Evolutionary conservation across 2,797 vertebrate genomes (phyloP), one percentile per base, ranked within the genome.

Genomic region (Pelobates cultripes): DNA sequence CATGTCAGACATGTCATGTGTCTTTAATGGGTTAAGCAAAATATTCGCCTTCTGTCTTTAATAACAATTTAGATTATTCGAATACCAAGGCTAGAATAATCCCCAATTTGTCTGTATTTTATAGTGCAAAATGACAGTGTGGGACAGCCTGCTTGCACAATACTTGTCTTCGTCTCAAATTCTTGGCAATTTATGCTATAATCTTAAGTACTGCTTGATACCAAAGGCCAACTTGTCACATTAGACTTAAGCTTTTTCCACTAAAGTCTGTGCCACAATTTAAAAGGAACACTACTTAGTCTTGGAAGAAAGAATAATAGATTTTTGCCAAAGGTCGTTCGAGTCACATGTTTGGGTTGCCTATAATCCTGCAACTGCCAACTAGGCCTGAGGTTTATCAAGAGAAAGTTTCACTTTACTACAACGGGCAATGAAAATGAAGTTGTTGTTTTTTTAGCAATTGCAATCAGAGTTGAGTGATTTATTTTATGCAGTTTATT

Each of bases 221-320:
- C 5, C 43, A 75, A 78, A 84, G 71, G 79, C 47, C 83, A 82
- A 84, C 77, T 6, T 78, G 51, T 67, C 75, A 77, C 79, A 57
- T 79, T 70, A 60, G 69, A 55, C 44, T 12, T 78, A 66, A 67
- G 78, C 28, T 63, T 82, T 64, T 73, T 66, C 81, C 70, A 79
- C 45, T 7, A 60, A 79, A 7, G 57, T 73, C 51, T 70, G 43
- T 47, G 15, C 15, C 43, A n/a, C 51, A 17, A 78, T 63, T 73
- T 73, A 47, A 73, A 40, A 67, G 45, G 68, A 77, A 68, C 43
- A n/a, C 43, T 70, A 12, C 51, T 69, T 77, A 69, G 72, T 78
- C 70, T 73, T 53, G 43, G 28, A 83, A 73, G 4, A 83, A 82
- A 47, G 45, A 10, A 17, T 68, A 74, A 53, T 10, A 43, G 6